These are phyloP conservation scores for Diorhabda elongata DNA, from an alignment of 1,140 invertebrate species.

Conservation along the genomic window DNA sequence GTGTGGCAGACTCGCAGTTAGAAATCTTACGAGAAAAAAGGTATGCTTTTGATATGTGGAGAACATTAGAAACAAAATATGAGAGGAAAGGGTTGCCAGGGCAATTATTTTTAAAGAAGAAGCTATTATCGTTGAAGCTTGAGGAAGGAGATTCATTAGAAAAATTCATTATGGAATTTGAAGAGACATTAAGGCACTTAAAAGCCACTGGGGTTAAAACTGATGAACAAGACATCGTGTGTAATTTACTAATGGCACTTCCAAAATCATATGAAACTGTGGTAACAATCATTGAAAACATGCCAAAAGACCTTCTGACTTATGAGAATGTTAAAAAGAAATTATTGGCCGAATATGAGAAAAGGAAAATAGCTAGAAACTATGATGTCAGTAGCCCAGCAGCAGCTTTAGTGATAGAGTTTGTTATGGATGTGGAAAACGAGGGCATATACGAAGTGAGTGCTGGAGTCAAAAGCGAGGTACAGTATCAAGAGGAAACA, in stretches of 20 bases:
- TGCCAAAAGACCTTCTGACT: slow-evolving; percentile 6
- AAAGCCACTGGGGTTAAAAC: slow-evolving; percentile 20
- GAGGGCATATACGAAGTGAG: slow-evolving; percentile 16
- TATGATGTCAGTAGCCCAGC: not conserved
- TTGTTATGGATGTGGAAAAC: slow-evolving; percentile 19
- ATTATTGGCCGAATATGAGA: slow-evolving; percentile 10
- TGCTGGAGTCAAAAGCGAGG: slow-evolving; percentile 3
- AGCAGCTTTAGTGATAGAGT: not conserved
- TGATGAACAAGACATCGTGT: slow-evolving; percentile 23
- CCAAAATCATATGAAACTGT: slow-evolving; percentile 28
- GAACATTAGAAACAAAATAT: too few relatives aligned
- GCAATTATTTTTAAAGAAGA: slow-evolving; percentile 25
- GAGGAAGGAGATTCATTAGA: slow-evolving; percentile 25
- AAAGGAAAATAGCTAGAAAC: not conserved
- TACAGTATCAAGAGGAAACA: not conserved
- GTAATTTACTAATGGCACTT: slow-evolving; percentile 23
- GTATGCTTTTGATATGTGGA: too few relatives aligned
- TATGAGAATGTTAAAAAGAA: slow-evolving; percentile 24
- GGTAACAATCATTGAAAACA: slow-evolving; percentile 25
- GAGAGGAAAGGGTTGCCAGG: slow-evolving; percentile 26
- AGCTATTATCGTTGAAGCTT: slow-evolving; percentile 23
- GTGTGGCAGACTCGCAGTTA: too few relatives aligned
- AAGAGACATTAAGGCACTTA: slow-evolving; percentile 26
- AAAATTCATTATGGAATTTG: slow-evolving; percentile 25
- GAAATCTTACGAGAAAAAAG: too few relatives aligned